Percentiles rank a stretch among this genome's conserved stretches.
These are phyloP conservation scores for Regulus satrapa DNA, from an alignment of 2,113 vertebrate genomes.

Conservation along the genomic window DNA sequence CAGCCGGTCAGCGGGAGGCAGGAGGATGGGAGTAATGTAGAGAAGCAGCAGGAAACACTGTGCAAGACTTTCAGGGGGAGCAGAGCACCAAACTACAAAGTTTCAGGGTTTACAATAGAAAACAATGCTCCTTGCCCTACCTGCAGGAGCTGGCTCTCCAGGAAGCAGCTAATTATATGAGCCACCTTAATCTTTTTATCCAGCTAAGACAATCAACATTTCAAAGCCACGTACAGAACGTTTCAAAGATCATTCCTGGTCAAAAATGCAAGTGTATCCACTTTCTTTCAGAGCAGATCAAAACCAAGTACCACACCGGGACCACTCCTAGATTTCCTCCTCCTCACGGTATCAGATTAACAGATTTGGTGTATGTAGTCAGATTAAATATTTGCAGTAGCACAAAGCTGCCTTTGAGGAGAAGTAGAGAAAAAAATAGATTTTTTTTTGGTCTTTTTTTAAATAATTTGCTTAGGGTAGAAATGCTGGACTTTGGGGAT, in stretches of 20 bases:
- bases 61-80: not conserved
- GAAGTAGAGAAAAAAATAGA: not conserved
- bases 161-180: constrained; percentile 50
- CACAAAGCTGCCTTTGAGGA: constrained; percentile 58
- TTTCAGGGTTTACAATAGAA: not conserved
- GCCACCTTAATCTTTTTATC: constrained; percentile 63
- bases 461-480: constrained; percentile 27
- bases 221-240: not conserved
- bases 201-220: constrained; percentile 51
- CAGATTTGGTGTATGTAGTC: constrained; percentile 40
- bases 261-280: constrained; percentile 55
- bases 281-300: constrained; percentile 50
- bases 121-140: not conserved
- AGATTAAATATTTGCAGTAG: constrained; percentile 62
- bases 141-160: constrained; percentile 29
- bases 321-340: constrained; percentile 60
- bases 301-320: constrained; percentile 43
- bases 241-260: constrained; percentile 41
- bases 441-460: not conserved
- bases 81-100: not conserved
- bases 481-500: constrained; percentile 25
- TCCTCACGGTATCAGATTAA: constrained; percentile 47
- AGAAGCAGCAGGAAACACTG: not conserved
- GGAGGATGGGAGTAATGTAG: rapidly evolving
- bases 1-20: rapidly evolving